These are phyloP conservation scores for Deilephila porcellus DNA, from an alignment of 2,888 invertebrate species.

Conservation along the genomic window DNA sequence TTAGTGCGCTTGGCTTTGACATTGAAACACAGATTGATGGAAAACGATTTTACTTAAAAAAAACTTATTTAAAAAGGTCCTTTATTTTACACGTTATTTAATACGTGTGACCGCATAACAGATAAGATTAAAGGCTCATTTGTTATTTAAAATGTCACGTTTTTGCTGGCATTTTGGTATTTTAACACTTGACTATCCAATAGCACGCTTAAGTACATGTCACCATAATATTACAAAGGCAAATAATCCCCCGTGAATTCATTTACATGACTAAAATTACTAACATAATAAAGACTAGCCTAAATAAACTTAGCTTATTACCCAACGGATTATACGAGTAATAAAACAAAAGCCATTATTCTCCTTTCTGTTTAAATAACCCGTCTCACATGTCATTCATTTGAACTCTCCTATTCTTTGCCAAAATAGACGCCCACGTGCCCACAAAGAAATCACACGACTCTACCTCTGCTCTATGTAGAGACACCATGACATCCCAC, in stretches of 20 bases:
- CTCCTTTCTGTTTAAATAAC: constrained; percentile 7
- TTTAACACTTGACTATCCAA: neutral
- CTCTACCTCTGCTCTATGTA: neutral
- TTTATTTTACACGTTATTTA: too few species aligned
- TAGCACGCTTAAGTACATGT: neutral
- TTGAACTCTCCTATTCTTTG: constrained; percentile 18
- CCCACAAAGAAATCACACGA: neutral
- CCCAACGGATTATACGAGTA: neutral
- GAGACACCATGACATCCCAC: constrained; percentile 1
- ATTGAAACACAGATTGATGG: too few species aligned
- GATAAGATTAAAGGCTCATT: too few species aligned
- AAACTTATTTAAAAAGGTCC: too few species aligned
- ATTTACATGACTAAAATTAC: neutral
- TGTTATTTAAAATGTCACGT: too few species aligned
- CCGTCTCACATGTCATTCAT: neutral
- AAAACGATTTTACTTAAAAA: too few species aligned
- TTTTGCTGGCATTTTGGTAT: neutral
- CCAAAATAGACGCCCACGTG: constrained; percentile 21
- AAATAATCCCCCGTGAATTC: neutral
- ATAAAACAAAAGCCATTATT: neutral
- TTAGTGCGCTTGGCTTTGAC: too few species aligned
- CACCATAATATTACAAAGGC: neutral
- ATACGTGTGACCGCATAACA: too few species aligned
- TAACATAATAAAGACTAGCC: neutral
- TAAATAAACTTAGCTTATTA: constrained; percentile 4